A percentile compares a stretch with the other conserved stretches of the same genome.
Conservation (phyloP, 2,888 invertebrate species). For the Ophion obscuratus region DNA sequence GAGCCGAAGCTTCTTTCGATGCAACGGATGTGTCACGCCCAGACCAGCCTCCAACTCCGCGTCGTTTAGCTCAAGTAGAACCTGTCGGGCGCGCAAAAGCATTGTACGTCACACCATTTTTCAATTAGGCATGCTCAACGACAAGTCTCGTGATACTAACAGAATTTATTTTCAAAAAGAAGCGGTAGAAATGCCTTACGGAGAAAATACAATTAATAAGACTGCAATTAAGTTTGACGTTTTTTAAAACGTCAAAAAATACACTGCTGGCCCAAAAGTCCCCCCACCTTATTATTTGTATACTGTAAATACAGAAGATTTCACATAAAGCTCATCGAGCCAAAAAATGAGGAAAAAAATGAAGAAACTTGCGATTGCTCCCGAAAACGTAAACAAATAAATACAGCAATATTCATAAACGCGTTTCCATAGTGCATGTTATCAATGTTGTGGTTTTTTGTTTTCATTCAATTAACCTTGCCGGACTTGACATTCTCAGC, state of each 20-base stretch:
- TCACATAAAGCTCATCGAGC: no score
- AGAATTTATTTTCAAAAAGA: no score
- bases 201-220: no score
- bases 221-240: no score
- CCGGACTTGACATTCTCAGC: conserved; percentile 98
- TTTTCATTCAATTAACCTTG: conserved; percentile 87
- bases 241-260: no score
- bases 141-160: neutral
- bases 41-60: conserved; percentile 95
- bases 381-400: no score
- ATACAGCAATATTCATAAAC: neutral
- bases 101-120: neutral
- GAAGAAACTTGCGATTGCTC: no score
- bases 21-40: conserved; percentile 96
- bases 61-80: conserved; percentile 95
- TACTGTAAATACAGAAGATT: no score
- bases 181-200: no score
- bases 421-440: neutral
- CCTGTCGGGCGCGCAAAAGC: conserved; percentile 85
- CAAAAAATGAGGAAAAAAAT: no score
- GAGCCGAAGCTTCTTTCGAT: conserved; percentile 95
- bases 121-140: neutral
- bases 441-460: neutral
- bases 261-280: no score
- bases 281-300: no score